Evolutionary conservation across 1,140 invertebrate genomes (phyloP).

Genomic region (Zaprionus inermis): DNA sequence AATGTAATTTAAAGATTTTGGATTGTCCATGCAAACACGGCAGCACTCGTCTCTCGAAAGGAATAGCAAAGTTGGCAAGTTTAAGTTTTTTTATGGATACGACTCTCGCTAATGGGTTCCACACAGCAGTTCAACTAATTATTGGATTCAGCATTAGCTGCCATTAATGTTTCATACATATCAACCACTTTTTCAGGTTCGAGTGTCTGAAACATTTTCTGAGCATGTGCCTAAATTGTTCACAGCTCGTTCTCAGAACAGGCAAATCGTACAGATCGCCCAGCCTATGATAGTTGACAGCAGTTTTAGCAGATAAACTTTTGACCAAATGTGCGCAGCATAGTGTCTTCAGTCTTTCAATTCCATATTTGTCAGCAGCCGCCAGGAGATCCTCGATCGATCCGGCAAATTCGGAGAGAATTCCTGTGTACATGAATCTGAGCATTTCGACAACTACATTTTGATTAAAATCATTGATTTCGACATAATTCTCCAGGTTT

Average conservation of each 20-base stretch:
- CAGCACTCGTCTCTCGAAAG: no score
- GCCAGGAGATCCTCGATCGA: not conserved
- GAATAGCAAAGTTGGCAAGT: no score
- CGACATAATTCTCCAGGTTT: not conserved
- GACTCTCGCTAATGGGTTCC: no score
- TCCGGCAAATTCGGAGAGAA: not conserved
- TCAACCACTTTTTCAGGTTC: not conserved
- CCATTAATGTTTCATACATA: no score
- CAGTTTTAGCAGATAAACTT: not conserved
- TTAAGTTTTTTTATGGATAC: no score
- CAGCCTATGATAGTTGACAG: not conserved
- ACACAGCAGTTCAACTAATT: no score
- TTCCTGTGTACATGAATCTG: not conserved
- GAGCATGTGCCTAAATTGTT: not conserved
- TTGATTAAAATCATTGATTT: not conserved
- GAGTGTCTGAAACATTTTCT: not conserved
- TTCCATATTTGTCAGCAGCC: not conserved
- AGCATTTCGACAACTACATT: not conserved
- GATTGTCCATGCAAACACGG: no score
- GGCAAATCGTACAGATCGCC: not conserved
- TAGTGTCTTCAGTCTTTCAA: not conserved
- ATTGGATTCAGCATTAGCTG: no score
- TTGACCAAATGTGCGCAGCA: not conserved
- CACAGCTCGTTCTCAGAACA: not conserved
- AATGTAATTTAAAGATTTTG: no score